Evolutionary conservation across 2,113 vertebrate species (phyloP), one percentile per base, ranked within the genome.

Genomic region (Sceloporus tristichus): DNA sequence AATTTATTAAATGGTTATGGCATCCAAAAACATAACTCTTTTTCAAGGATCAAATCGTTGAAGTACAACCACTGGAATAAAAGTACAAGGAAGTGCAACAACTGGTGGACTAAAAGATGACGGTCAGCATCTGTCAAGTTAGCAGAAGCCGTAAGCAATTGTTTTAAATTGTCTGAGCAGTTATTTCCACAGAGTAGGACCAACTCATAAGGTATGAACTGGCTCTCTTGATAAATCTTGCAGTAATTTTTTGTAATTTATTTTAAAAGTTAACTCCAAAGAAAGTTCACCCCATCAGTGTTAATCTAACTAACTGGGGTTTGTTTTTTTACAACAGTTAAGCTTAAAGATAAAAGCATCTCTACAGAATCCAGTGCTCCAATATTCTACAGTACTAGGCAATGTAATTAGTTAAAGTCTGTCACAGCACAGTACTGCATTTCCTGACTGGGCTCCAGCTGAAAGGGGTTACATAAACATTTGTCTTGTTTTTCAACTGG

Each of bases 391-490:
- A 83, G 11, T 1, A n/a, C 23, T 89, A 83, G 90, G 68, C 21
- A 82, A 1, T 19, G 40, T 21, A 5, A 90, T 78, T 77, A 93
- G 14, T 86, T 21, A 5, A 93, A 91, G 80, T 89, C 77, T 84
- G 91, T 82, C 84, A 86, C 9, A 82, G 79, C 85, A 87, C 6
- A 87, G n/a, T 82, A 89, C 77, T 93, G 93, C 29, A 94, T 93
- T 94, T 94, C 92, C 91, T 91, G 53, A 90, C 77, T 34, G 87
- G 85, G 85, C 56, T 94, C 82, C 88, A 94, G 89, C 53, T 90
- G 66, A 91, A 85, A 93, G 85, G 79, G 79, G 90, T 91, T 91
- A 90, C 25, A 27, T 66, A 95, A 90, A 95, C 87, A 71, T 93
- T 87, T 78, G 75, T 77, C 80, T 91, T 92, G 83, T 59, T 93